A percentile compares a stretch with the other conserved stretches of the same genome.
phyloP scores from a whole-genome alignment of 2,113 vertebrate species.

The Percopsis transmontana region DNA sequence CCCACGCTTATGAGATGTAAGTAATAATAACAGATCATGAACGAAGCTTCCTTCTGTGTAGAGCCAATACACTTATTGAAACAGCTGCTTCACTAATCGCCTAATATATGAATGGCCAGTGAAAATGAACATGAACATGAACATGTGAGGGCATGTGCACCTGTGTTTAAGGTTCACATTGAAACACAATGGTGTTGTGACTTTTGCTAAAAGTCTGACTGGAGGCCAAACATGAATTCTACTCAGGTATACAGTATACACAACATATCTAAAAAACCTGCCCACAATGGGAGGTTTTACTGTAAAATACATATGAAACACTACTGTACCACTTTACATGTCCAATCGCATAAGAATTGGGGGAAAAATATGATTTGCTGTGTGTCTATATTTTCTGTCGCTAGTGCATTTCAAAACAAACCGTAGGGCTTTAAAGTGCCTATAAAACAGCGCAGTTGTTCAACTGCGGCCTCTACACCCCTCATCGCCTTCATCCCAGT shows the following conservation, averaged over 20 bases:
- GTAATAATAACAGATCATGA: not conserved
- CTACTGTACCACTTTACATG: too few species aligned
- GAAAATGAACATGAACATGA: slow-evolving; percentile 20
- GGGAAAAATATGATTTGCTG: slow-evolving; percentile 34
- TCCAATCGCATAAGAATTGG: slow-evolving; percentile 49
- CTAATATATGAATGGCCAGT: not conserved
- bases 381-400: slow-evolving; percentile 44
- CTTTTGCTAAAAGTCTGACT: too few species aligned
- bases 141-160: not conserved
- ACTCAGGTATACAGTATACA: slow-evolving; percentile 40
- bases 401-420: slow-evolving; percentile 69
- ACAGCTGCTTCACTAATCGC: slow-evolving; percentile 38
- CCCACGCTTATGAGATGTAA: too few species aligned
- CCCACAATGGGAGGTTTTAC: too few species aligned
- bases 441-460: slow-evolving; percentile 69
- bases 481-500: slow-evolving; percentile 79
- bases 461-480: slow-evolving; percentile 52
- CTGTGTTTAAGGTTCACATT: too few species aligned
- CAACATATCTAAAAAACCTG: too few species aligned
- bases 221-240: too few species aligned
- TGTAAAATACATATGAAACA: too few species aligned
- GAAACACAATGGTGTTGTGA: too few species aligned
- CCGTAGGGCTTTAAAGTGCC: slow-evolving; percentile 68
- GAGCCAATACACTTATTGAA: not conserved
- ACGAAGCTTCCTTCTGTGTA: too few species aligned